phyloP scores from a whole-genome alignment of 1,140 invertebrate species.

The Leptopilina boulardi region DNA sequence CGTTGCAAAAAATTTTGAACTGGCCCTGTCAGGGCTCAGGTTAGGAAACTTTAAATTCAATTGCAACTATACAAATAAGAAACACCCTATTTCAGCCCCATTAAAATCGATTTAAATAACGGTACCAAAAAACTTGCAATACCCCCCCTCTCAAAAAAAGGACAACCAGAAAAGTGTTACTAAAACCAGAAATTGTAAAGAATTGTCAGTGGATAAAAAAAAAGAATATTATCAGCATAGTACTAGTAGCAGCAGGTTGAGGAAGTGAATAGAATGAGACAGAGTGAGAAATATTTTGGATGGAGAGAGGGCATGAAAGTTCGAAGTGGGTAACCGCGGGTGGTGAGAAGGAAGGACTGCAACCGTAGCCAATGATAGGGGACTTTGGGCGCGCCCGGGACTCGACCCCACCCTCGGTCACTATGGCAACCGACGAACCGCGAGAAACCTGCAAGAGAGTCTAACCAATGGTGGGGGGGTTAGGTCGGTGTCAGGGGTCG shows the following conservation, averaged over 20 bases:
- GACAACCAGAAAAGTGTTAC: too few relatives aligned
- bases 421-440: slow-evolving; percentile 72
- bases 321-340: slow-evolving; percentile 56
- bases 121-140: too few relatives aligned
- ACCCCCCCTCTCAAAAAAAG: too few relatives aligned
- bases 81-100: too few relatives aligned
- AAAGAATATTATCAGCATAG: slow-evolving; percentile 35
- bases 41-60: too few relatives aligned
- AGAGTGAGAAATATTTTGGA: slow-evolving; percentile 47
- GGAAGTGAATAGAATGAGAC: slow-evolving; percentile 43
- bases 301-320: slow-evolving; percentile 55
- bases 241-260: neutral
- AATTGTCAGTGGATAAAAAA: slow-evolving; percentile 24
- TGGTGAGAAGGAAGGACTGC: slow-evolving; percentile 53
- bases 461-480: slow-evolving; percentile 65
- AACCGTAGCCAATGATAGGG: slow-evolving; percentile 71
- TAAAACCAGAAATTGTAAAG: slow-evolving; percentile 43
- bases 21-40: too few relatives aligned
- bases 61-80: too few relatives aligned
- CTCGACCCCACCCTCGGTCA: slow-evolving; percentile 75
- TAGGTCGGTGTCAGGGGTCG: slow-evolving; percentile 76
- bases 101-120: too few relatives aligned
- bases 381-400: slow-evolving; percentile 70
- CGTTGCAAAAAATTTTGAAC: too few relatives aligned
- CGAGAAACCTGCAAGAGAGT: slow-evolving; percentile 70